These are phyloP conservation scores for Hipposideros larvatus DNA, from an alignment of 2,797 vertebrate species.

Conservation along the genomic window DNA sequence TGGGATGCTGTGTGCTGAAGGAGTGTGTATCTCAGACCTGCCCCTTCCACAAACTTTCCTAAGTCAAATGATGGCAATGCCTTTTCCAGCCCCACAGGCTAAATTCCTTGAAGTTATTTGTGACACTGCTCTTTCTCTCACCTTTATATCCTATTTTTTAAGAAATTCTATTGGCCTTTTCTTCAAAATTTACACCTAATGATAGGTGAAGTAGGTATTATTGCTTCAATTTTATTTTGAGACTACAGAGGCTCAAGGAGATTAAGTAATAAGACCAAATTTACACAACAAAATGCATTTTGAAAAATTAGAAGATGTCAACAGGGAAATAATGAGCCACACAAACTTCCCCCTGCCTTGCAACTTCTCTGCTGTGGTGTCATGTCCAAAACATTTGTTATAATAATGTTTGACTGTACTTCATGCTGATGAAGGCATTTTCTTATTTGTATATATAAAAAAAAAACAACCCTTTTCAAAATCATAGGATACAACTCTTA, in stretches of 20 bases:
- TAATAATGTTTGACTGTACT: background rate
- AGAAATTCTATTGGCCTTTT: background rate
- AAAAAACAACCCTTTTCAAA: background rate
- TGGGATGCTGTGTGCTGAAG: background rate
- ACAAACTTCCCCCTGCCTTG: background rate
- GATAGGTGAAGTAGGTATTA: background rate
- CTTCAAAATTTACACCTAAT: background rate
- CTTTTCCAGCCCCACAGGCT: background rate
- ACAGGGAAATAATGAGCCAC: background rate
- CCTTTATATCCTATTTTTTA: background rate
- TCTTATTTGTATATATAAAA: background rate
- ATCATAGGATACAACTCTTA: background rate
- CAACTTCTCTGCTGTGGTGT: background rate
- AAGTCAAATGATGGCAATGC: background rate
- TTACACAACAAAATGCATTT: background rate
- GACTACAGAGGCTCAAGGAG: background rate
- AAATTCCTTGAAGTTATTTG: background rate
- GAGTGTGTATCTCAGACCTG: background rate
- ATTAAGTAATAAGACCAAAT: conserved; percentile 11
- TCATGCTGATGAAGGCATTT: background rate
- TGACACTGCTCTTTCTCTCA: background rate
- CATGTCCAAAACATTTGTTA: background rate
- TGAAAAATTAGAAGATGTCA: background rate
- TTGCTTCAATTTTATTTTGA: conserved; percentile 8
- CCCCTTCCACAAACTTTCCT: background rate